Base-by-base conservation (phyloP, 2,113 vertebrate species). In the Tetrao urogallus region DNA sequence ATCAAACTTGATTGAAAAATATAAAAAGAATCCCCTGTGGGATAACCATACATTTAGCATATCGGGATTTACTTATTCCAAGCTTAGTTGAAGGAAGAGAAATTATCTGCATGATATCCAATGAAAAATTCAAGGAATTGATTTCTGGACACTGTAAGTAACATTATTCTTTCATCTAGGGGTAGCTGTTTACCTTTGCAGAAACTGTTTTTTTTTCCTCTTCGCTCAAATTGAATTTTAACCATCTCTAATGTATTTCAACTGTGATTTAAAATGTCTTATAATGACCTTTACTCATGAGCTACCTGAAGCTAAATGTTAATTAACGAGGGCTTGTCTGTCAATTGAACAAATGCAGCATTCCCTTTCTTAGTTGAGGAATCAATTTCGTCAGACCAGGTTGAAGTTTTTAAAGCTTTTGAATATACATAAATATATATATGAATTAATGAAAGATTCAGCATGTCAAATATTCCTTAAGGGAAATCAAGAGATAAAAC, bases 321-420 rank as follows among this genome's bases (percentile, higher is more conserved):
- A 42, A 60, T 67, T 80, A 56, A 24, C 54, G 64, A 54, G 58
- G 10, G 36, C 0, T 0, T 56, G 15, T 65, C 48, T 73, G 28
- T 88, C 48, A 25, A 2, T 57, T 79, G 65, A 60, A 57, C 58
- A 57, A 48, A 16, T 83, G 20, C 9, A 8, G 32, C 8, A 1
- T 64, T 45, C 43, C 61, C 25, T 16, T 25, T 48, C 13, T 54
- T 28, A 34, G 0, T 32, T 42, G 36, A 74, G 16, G 34, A 83
- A 82, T 14, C 25, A 43, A 1, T 3, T 89, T 90, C 17, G 36
- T 65, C 40, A 83, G 61, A 4, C 27, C 60, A 50, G 17, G 47
- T 82, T 60, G 67, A 72, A 88, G 58, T 22, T 72, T 88, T 11
- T 88, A 83, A 93, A 83, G 54, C 86, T 76, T 70, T 93, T 92